phyloP scores from a whole-genome alignment of 30 jellyfish, hydroid and myxozoan genomes.

The Aurelia coerulea region DNA sequence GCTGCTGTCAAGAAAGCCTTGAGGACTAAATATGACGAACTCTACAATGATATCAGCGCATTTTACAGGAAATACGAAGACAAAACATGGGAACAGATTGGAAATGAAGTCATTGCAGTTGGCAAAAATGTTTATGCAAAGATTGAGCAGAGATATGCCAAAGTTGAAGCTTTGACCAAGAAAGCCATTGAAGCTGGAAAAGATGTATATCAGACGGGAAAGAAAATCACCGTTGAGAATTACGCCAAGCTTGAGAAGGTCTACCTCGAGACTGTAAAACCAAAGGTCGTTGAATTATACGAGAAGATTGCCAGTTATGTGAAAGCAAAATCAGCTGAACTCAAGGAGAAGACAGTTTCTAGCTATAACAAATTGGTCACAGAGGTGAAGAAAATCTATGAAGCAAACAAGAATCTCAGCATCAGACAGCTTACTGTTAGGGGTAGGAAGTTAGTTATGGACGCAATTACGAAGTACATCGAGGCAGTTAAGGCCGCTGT shows the following conservation, averaged over 20 bases:
- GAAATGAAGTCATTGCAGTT: not conserved
- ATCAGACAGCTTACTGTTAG: conserved; percentile 57
- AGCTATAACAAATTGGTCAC: conserved; percentile 50
- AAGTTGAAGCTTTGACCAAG: conserved; percentile 18
- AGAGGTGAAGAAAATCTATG: conserved; percentile 56
- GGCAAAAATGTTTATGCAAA: conserved; percentile 4
- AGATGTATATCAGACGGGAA: conserved; percentile 5
- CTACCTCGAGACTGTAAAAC: conserved; percentile 54
- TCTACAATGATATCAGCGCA: conserved; percentile 16
- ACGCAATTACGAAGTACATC: conserved; percentile 20
- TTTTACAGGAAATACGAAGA: conserved; percentile 76
- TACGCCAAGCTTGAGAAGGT: conserved; percentile 20
- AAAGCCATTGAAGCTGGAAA: not conserved
- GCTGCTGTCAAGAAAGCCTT: conserved; percentile 22
- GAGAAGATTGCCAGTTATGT: conserved; percentile 11
- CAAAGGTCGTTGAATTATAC: conserved; percentile 59
- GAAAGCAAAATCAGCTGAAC: conserved; percentile 27
- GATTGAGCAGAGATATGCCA: conserved; percentile 24
- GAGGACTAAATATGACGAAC: conserved; percentile 12
- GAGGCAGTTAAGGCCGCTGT: conserved; percentile 8
- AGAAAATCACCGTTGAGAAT: conserved; percentile 6
- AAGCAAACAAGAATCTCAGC: conserved; percentile 73
- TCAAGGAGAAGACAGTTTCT: conserved; percentile 31
- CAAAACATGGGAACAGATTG: conserved; percentile 96
- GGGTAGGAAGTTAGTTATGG: conserved; percentile 7